Evolutionary conservation across 2,888 invertebrate genomes (phyloP).

Genomic region (Tholera decimalis): DNA sequence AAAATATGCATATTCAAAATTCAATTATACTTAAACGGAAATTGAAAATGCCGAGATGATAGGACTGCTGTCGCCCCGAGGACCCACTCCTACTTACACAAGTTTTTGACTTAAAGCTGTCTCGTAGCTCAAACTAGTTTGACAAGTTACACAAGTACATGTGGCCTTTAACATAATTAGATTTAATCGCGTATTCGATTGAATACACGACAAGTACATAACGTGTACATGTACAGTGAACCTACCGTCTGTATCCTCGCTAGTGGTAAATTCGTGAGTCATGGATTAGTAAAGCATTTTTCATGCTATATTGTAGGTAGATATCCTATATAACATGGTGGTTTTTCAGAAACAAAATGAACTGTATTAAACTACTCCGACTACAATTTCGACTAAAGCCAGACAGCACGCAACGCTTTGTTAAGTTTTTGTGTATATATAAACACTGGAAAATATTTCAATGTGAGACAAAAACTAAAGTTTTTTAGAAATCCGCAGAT

Average conservation of each 20-base stretch:
- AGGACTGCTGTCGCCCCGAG: slow-evolving; percentile 65
- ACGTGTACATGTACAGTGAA: not conserved
- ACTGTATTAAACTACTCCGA: slow-evolving; percentile 34
- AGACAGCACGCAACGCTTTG: slow-evolving; percentile 29
- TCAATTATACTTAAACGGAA: slow-evolving; percentile 85
- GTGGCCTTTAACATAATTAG: slow-evolving; percentile 36
- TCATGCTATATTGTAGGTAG: not conserved
- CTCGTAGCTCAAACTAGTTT: slow-evolving; percentile 36
- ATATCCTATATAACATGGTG: not conserved
- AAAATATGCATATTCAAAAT: slow-evolving; percentile 74
- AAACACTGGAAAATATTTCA: slow-evolving; percentile 30
- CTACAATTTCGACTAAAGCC: slow-evolving; percentile 26
- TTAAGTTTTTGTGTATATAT: slow-evolving; percentile 21
- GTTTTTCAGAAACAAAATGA: slow-evolving; percentile 34
- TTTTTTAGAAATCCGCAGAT: slow-evolving; percentile 4
- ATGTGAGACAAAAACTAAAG: slow-evolving; percentile 2
- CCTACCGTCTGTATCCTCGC: not conserved
- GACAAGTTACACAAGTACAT: slow-evolving; percentile 37
- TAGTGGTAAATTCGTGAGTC: slow-evolving; percentile 2
- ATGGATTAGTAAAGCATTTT: not conserved
- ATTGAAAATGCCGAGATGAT: slow-evolving; percentile 82
- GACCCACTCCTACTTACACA: slow-evolving; percentile 58
- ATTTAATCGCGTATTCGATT: slow-evolving; percentile 19
- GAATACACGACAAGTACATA: not conserved
- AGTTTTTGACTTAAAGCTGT: slow-evolving; percentile 53